Percentiles rank a stretch among this genome's conserved stretches.
Evolutionary conservation across 1,140 invertebrate species (phyloP).

Genomic region (Anastrepha obliqua): DNA sequence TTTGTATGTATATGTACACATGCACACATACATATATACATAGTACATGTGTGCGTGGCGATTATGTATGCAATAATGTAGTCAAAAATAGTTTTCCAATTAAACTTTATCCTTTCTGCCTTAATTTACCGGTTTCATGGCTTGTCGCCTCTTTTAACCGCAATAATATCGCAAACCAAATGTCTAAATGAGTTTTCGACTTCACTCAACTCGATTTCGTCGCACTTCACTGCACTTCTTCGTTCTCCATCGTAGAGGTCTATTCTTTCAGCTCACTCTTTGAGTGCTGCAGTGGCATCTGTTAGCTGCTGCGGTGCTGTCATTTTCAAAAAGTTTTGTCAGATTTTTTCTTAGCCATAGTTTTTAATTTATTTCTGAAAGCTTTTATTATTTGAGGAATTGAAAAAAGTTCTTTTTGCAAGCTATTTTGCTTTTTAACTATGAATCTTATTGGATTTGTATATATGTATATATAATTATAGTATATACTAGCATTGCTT

Average conservation of each 20-base stretch:
- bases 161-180: conserved; percentile 60
- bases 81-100: conserved; percentile 73
- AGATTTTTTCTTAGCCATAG: not conserved
- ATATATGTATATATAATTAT: no score
- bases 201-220: conserved; percentile 16
- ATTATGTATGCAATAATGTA: conserved; percentile 52
- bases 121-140: conserved; percentile 75
- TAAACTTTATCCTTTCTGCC: conserved; percentile 74
- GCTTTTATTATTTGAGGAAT: conserved; percentile 50
- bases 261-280: not conserved
- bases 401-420: no score
- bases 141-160: conserved; percentile 74
- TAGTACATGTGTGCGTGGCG: not conserved
- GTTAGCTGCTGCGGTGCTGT: not conserved
- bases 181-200: conserved; percentile 41
- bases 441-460: no score
- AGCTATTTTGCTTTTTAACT: no score
- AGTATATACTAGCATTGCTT: no score
- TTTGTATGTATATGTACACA: not conserved
- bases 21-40: not conserved
- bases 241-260: not conserved
- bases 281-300: not conserved
- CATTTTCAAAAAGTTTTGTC: conserved; percentile 14
- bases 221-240: conserved; percentile 19
- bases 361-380: conserved; percentile 65